A percentile compares a stretch with the other conserved stretches of the same genome.
phyloP scores from a whole-genome alignment of 1,140 invertebrate species.

The Hyles vespertilio region DNA sequence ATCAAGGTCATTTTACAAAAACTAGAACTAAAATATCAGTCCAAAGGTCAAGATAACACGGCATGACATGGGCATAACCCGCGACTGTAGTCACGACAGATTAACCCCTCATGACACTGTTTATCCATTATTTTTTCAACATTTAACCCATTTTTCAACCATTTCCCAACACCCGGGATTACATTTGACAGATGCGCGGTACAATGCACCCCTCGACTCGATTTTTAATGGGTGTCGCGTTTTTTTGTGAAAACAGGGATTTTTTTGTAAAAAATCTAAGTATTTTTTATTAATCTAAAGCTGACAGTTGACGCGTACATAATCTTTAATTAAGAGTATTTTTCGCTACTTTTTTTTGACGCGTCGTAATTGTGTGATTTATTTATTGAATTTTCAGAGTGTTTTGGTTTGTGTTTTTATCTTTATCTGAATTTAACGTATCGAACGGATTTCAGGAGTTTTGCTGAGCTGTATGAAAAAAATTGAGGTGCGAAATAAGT shows the following conservation, averaged over 20 bases:
- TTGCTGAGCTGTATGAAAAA: too few relatives aligned
- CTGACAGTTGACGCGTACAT: slow-evolving; percentile 73
- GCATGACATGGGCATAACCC: too few relatives aligned
- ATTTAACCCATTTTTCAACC: slow-evolving; percentile 71
- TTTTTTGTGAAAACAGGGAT: slow-evolving; percentile 51
- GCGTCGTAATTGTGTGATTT: slow-evolving; percentile 52
- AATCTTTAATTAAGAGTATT: slow-evolving; percentile 74
- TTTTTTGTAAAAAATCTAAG: slow-evolving; percentile 41
- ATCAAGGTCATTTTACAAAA: too few relatives aligned
- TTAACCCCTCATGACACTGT: slow-evolving; percentile 51
- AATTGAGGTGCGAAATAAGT: too few relatives aligned
- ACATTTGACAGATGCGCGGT: slow-evolving; percentile 57
- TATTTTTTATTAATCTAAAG: slow-evolving; percentile 63
- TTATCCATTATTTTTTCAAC: slow-evolving; percentile 58
- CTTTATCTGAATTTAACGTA: background rate
- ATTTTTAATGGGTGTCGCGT: slow-evolving; percentile 68
- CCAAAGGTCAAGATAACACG: too few relatives aligned
- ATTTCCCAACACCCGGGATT: slow-evolving; percentile 49
- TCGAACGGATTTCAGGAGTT: too few relatives aligned
- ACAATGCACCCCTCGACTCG: slow-evolving; percentile 47
- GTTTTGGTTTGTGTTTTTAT: slow-evolving; percentile 8
- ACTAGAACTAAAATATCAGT: too few relatives aligned
- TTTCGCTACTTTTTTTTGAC: slow-evolving; percentile 38
- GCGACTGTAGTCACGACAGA: too few relatives aligned
- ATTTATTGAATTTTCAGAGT: slow-evolving; percentile 43